A percentile compares a stretch with the other conserved stretches of the same genome.
phyloP scores from a whole-genome alignment of 2,888 invertebrate genomes.

The Pilophorus perplexus region DNA sequence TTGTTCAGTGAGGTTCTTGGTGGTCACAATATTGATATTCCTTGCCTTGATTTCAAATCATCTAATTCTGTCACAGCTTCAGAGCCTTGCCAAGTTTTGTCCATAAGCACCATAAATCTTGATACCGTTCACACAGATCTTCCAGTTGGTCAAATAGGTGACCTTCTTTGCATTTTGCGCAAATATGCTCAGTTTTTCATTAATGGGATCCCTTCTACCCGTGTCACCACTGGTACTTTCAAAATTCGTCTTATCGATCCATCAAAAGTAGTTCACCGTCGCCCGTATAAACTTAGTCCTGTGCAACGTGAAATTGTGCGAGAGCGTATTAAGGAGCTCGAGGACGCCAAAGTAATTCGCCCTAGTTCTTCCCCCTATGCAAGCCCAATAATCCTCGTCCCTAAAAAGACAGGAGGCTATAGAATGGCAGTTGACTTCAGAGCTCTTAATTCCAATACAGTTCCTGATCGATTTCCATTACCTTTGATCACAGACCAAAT shows the following conservation, averaged over 20 bases:
- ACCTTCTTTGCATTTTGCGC: neutral
- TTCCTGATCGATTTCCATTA: too few relatives aligned
- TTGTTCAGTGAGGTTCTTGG: too few relatives aligned
- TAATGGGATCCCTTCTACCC: too few relatives aligned
- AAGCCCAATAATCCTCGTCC: conserved; percentile 15
- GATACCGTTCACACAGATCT: neutral
- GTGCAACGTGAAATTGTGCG: neutral
- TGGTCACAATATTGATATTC: too few relatives aligned
- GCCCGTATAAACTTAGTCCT: neutral
- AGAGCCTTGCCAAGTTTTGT: too few relatives aligned
- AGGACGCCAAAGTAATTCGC: conserved; percentile 3
- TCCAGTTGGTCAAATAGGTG: neutral
- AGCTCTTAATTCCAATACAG: conserved; percentile 6
- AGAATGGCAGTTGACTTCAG: conserved; percentile 15
- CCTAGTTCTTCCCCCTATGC: conserved; percentile 21
- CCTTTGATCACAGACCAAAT: conserved; percentile 46
- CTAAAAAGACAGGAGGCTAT: conserved; percentile 6
- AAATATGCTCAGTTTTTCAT: too few relatives aligned
- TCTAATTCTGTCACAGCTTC: too few relatives aligned
- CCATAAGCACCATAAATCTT: too few relatives aligned
- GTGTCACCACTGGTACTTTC: too few relatives aligned
- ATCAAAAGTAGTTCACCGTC: neutral
- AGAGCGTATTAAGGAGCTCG: neutral
- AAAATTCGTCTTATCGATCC: too few relatives aligned
- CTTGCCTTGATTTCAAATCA: too few relatives aligned